Evolutionary conservation across 2,113 vertebrate species (phyloP), one percentile per base, ranked within the genome.

Genomic region (Phocoena phocoena): DNA sequence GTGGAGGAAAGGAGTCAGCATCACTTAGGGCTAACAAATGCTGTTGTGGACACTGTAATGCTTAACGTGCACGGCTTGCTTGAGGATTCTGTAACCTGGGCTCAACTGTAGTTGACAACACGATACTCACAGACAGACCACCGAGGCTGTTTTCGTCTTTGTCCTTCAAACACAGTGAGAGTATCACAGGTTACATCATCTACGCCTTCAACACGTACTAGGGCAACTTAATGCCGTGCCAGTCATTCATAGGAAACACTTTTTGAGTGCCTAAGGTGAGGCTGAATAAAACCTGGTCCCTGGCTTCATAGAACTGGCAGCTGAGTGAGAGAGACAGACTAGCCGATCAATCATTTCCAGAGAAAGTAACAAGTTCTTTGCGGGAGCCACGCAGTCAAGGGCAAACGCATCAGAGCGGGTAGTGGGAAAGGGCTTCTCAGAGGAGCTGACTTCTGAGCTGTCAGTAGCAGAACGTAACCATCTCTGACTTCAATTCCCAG

Each of bases 401-500:
- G 60, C 47, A 47, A 10, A 41, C 25, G 6, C 7, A 50, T 41
- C 60, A 71, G 53, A 17, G 0, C 0, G 0, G 70, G 38, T 6
- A 12, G 79, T 3, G 12, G 36, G 33, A 36, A 60, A 68, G 53
- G 25, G 47, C 55, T 82, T 88, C 67, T 73, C n/a, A 12, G 60
- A 55, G 65, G 26, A 50, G 65, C 38, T 20, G 44, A 9, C 38
- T 47, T n/a, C 63, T 26, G 23, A 62, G 47, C 44, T 76, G 86
- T 62, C 83, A 41, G n/a, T 5, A 81, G 55, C 60, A 13, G 77
- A 84, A 77, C 55, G 31, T 41, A 79, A 85, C n/a, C 38, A n/a
- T 26, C 76, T 84, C 87, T 93, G 2, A 74, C 77, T 60, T 82
- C 83, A n/a, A 8, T 28, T 84, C 76, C 77, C 60, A 76, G 67